phyloP scores from a whole-genome alignment of 2,113 vertebrate species.

The Chaenogobius annularis region DNA sequence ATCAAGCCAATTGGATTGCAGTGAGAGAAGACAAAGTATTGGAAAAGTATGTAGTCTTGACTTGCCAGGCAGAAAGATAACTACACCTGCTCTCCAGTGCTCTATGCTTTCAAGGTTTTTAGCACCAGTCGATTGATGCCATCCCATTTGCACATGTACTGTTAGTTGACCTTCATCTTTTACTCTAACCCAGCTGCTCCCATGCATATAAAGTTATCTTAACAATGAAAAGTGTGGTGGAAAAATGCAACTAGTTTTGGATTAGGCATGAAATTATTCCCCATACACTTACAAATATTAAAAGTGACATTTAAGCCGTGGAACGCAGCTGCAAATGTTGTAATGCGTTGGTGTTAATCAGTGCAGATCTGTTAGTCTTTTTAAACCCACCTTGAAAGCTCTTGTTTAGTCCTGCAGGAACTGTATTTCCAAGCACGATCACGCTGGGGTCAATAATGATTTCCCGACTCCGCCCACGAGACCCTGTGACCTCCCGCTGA shows the following conservation, averaged over 20 bases:
- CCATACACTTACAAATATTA: neutral
- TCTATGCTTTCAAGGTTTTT: neutral
- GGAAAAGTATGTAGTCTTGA: neutral
- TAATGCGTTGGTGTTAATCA: neutral
- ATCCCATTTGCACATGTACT: neutral
- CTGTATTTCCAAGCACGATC: constrained; percentile 82
- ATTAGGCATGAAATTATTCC: neutral
- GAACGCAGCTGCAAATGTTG: neutral
- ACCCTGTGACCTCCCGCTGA: constrained; percentile 78
- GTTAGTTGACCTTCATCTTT: constrained; percentile 35
- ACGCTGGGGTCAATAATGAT: constrained; percentile 81
- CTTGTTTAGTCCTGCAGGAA: constrained; percentile 76
- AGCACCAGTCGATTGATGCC: neutral
- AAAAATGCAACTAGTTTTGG: neutral
- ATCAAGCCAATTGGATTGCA: no score
- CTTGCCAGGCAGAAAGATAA: neutral
- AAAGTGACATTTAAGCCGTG: neutral
- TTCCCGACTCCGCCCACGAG: constrained; percentile 79
- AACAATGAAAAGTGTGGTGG: neutral
- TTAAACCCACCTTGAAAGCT: constrained; percentile 79
- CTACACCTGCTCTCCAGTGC: neutral
- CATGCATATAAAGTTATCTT: neutral
- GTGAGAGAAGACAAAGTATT: neutral
- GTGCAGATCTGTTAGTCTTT: neutral
- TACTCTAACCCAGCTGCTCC: constrained; percentile 13